A percentile compares a stretch with the other conserved stretches of the same genome.
These are phyloP conservation scores for Seriola aureovittata DNA, from an alignment of 2,113 vertebrate genomes.

Conservation along the genomic window DNA sequence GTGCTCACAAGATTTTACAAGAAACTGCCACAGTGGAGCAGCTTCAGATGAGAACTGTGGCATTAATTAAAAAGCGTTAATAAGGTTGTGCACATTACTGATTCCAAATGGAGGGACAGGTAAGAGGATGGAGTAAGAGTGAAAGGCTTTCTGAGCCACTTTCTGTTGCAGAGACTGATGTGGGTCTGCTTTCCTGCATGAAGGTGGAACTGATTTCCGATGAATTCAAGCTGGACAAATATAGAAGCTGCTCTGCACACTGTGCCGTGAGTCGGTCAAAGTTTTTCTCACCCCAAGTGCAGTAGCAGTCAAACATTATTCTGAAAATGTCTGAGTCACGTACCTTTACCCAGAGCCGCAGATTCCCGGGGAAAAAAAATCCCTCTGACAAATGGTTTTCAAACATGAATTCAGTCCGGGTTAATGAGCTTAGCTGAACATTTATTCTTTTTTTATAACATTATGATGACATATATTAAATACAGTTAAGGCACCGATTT, in stretches of 20 bases:
- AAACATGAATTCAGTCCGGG: background rate
- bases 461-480: background rate
- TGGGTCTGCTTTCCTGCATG: background rate
- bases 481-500: background rate
- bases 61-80: conserved; percentile 7
- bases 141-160: background rate
- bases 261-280: background rate
- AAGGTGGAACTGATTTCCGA: background rate
- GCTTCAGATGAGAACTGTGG: background rate
- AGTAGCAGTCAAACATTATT: background rate
- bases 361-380: background rate
- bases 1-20: background rate
- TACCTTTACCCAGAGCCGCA: background rate
- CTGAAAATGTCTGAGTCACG: conserved; percentile 29
- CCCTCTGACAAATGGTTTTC: background rate
- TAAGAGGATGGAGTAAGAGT: background rate
- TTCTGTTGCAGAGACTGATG: background rate
- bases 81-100: background rate
- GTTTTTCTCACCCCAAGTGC: background rate
- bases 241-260: conserved; percentile 6
- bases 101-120: background rate
- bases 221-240: conserved; percentile 21
- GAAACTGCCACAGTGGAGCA: background rate
- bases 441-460: background rate
- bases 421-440: background rate